Base-by-base conservation (phyloP, 2,113 vertebrate genomes). In the Dipodomys merriami region DNA sequence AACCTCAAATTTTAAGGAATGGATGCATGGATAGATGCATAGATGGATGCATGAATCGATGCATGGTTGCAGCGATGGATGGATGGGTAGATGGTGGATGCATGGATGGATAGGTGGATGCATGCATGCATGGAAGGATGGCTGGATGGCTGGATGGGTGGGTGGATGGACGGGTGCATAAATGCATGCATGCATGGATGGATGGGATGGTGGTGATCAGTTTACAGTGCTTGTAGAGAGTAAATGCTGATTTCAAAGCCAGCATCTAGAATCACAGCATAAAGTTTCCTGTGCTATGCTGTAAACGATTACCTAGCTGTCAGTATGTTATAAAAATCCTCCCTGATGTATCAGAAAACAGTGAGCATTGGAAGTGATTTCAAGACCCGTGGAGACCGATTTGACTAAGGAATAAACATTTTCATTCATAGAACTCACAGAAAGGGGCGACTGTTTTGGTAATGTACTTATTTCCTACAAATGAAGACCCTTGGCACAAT, bases 211-310 rank as follows among this genome's bases (percentile, higher is more conserved):
- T 13, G 7, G 8, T 72, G 78, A 0, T 30, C 3, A 6, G 49
- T 91, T 67, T 35, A 53, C 27, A 25, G 20, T 53, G n/a, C 30
- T 68, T 71, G 20, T 53, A 68, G 72, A 57, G 91, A 25, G 60
- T 33, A 22, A 57, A 39, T 91, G 86, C n/a, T 91, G 46, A 10
- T 86, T 89, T 91, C 65, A 88, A 53, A 82, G 74, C 30, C 20
- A 19, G 25, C 68, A 64, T 83, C 57, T 35, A 78, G 83, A 81
- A 39, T 15, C 39, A 53, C 2, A 46, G 19, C 27, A 2, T 53
- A 64, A 29, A 39, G 44, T n/a, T 91, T 83, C 35, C 30, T 87
- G 46, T 62, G 19, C 39, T 53, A 16, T 15, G 18, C 22, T 64
- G 7, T n/a, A 64, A 78, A 77, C 7, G 29, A 15, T 33, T 53